Percentiles rank a stretch among this genome's conserved stretches.
phyloP scores from a whole-genome alignment of 2,797 vertebrate genomes.

The Mus spretus region DNA sequence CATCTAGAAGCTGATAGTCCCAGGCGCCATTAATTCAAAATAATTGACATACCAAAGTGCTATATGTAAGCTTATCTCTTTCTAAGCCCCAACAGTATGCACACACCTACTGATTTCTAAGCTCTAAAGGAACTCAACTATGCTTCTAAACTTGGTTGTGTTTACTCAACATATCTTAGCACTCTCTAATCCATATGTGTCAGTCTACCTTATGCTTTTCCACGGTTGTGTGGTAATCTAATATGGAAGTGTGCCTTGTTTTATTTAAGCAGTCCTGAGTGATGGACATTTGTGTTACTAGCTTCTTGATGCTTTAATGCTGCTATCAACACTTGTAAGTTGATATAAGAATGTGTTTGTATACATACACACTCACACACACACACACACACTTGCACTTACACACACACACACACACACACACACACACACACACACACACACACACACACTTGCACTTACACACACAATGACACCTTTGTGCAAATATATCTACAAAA shows the following conservation, averaged over 20 bases:
- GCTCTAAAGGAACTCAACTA: neutral
- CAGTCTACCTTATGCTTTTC: constrained; percentile 14
- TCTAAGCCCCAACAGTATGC: neutral
- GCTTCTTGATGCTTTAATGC: neutral
- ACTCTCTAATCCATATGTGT: neutral
- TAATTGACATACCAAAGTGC: neutral
- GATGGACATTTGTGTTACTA: neutral
- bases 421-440: neutral
- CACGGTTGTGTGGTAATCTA: neutral
- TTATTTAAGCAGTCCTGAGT: neutral
- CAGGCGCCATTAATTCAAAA: neutral
- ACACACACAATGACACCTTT: neutral
- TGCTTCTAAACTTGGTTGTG: neutral
- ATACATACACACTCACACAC: neutral
- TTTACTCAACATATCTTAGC: neutral
- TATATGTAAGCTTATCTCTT: neutral
- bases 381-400: neutral
- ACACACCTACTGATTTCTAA: neutral
- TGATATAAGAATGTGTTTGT: neutral
- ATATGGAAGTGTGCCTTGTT: neutral
- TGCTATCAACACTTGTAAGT: constrained; percentile 27
- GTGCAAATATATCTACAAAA: constrained; percentile 17
- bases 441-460: neutral
- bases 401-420: neutral
- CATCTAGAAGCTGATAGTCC: neutral